phyloP scores from a whole-genome alignment of 2,113 vertebrate genomes.

The Engystomops pustulosus region DNA sequence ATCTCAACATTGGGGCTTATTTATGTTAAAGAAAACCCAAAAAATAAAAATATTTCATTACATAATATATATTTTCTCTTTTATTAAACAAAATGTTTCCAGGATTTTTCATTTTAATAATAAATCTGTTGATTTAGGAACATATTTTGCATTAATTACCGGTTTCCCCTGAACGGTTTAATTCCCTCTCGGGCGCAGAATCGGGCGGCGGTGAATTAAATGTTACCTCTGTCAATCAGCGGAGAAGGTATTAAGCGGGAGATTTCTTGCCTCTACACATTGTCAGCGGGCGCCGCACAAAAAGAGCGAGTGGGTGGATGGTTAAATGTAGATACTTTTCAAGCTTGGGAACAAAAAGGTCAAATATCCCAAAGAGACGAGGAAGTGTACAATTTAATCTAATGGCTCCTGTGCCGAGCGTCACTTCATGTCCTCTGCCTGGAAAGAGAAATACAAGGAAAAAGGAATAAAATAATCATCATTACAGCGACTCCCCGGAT shows the following conservation, averaged over 20 bases:
- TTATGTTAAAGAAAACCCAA: no score
- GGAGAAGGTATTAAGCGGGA: constrained; percentile 11
- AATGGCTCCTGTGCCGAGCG: constrained; percentile 17
- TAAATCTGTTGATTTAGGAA: neutral
- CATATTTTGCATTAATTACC: constrained; percentile 24
- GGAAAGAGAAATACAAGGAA: neutral
- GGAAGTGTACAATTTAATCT: constrained; percentile 51
- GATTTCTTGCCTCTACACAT: constrained; percentile 1
- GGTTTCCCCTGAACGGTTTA: constrained; percentile 28
- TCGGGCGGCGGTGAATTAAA: constrained; percentile 27
- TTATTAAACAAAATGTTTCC: no score
- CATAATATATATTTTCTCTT: no score
- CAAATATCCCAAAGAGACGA: constrained; percentile 42
- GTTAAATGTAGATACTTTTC: constrained; percentile 40
- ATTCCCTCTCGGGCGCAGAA: neutral
- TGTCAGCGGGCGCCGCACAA: constrained; percentile 37
- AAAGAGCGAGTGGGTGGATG: constrained; percentile 42
- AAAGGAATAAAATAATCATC: neutral
- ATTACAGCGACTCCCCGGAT: neutral
- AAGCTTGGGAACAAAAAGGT: constrained; percentile 46
- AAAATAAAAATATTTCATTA: no score
- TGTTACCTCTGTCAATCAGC: constrained; percentile 49
- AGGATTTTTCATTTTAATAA: no score
- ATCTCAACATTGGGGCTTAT: no score
- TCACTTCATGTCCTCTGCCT: constrained; percentile 4